phyloP scores from a whole-genome alignment of 2,888 invertebrate species.

The Idaea biselata region DNA sequence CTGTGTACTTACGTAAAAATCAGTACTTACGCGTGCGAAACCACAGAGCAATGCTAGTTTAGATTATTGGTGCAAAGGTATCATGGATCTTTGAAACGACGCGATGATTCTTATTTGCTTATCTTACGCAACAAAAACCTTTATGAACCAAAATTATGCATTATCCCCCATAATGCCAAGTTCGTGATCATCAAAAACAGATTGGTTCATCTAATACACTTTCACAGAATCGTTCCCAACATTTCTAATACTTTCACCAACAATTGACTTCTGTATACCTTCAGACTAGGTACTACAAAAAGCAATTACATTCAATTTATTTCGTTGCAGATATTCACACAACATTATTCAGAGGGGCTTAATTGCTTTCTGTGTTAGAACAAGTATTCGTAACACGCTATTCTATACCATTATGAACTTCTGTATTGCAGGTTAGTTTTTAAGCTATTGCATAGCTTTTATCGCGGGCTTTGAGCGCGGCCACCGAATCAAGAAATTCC shows the following conservation, averaged over 20 bases:
- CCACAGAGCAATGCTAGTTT: too few relatives aligned
- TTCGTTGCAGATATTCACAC: not conserved
- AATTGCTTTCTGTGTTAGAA: not conserved
- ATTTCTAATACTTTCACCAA: constrained; percentile 60
- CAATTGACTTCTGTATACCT: constrained; percentile 12
- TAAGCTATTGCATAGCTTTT: too few relatives aligned
- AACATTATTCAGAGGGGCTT: constrained; percentile 1
- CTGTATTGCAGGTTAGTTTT: not conserved
- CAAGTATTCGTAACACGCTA: not conserved
- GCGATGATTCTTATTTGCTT: too few relatives aligned
- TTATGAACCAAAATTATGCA: not conserved
- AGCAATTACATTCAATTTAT: not conserved
- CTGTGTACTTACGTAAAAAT: too few relatives aligned
- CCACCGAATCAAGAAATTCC: too few relatives aligned
- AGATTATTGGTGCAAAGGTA: too few relatives aligned
- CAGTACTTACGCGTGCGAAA: too few relatives aligned
- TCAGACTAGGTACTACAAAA: not conserved
- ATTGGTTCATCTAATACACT: constrained; percentile 45
- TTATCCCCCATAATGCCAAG: not conserved
- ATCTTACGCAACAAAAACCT: not conserved
- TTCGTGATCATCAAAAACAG: constrained; percentile 19
- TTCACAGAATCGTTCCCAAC: constrained; percentile 59
- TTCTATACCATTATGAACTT: not conserved
- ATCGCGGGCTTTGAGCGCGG: too few relatives aligned
- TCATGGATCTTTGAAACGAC: too few relatives aligned